Evolutionary conservation across 2,113 vertebrate genomes (phyloP).

Genomic region (Strix aluco): DNA sequence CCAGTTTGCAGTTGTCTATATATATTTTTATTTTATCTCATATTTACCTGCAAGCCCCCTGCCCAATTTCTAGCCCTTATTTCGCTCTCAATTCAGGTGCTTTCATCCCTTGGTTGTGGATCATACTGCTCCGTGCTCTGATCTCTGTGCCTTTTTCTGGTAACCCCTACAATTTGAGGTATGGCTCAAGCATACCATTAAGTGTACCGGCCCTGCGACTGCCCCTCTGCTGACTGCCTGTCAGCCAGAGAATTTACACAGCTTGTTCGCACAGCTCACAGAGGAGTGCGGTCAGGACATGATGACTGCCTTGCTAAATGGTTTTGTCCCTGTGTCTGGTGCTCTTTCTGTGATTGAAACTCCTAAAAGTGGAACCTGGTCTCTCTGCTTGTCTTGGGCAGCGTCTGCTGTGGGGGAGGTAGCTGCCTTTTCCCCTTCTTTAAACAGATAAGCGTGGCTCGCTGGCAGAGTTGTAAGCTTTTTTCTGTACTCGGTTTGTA

Average conservation of each 20-base stretch:
- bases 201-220: accelerated
- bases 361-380: background rate
- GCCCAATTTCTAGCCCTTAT: background rate
- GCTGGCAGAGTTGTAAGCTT: background rate
- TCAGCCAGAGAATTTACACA: background rate
- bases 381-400: background rate
- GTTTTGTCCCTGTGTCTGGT: background rate
- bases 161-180: background rate
- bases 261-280: background rate
- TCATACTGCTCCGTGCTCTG: background rate
- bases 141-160: background rate
- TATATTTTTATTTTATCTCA: background rate
- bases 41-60: background rate
- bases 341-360: background rate
- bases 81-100: background rate
- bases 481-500: background rate
- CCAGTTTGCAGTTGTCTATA: background rate
- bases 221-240: background rate
- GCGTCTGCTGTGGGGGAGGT: background rate
- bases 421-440: background rate
- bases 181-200: background rate
- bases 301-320: background rate
- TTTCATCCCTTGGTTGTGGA: background rate
- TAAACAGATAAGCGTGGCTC: background rate
- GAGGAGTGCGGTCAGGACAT: background rate